A percentile compares a stretch with the other conserved stretches of the same genome.
Conservation (phyloP, 2,113 vertebrate species). For the Campylorhamphus procurvoides region DNA sequence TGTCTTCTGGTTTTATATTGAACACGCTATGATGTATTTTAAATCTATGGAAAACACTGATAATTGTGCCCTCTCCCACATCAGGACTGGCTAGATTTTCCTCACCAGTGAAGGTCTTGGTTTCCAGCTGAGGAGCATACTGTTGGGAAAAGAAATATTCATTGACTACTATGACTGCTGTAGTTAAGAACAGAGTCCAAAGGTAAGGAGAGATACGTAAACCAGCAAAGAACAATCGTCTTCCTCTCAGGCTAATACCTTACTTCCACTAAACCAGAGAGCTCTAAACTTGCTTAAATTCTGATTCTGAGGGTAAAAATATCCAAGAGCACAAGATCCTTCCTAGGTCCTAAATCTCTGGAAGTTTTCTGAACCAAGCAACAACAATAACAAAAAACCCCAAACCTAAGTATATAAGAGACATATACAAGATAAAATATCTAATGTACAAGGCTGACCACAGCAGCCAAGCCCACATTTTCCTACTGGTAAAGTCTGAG, state of each 20-base stretch:
- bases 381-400: not conserved
- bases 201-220: not conserved
- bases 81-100: not conserved
- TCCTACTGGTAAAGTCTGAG: not conserved
- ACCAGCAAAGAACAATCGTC: not conserved
- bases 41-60: not conserved
- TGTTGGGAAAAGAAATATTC: not conserved
- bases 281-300: not conserved
- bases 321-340: not conserved
- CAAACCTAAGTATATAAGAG: not conserved
- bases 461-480: not conserved
- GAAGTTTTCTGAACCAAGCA: rapidly evolving
- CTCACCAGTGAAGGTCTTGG: not conserved
- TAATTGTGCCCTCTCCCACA: rapidly evolving
- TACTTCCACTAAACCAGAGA: not conserved
- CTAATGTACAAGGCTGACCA: not conserved
- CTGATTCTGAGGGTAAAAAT: not conserved
- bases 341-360: not conserved
- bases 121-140: not conserved
- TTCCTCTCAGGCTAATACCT: not conserved
- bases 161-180: not conserved
- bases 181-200: not conserved
- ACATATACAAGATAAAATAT: not conserved
- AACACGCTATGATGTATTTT: not conserved
- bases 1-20: not conserved